phyloP scores from a whole-genome alignment of 2,797 vertebrate species.

The Erithacus rubecula region DNA sequence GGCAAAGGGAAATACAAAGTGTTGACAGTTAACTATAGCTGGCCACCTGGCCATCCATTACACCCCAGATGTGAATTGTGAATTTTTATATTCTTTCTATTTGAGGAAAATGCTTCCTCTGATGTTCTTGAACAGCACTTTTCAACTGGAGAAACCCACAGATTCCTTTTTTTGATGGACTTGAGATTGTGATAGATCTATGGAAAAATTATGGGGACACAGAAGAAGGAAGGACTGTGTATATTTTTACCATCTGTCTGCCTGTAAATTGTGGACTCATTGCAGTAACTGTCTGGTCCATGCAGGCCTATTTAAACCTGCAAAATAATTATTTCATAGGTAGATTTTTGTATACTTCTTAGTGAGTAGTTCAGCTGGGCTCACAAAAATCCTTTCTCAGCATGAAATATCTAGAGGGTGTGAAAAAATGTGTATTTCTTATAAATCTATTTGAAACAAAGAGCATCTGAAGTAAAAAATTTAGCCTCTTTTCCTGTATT shows the following conservation, averaged over 20 bases:
- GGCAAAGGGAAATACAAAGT: conserved; percentile 66
- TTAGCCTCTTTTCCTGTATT: fast-evolving
- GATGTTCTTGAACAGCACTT: conserved; percentile 41
- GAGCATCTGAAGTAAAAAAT: neutral
- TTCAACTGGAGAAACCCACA: conserved; percentile 36
- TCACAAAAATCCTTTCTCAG: neutral
- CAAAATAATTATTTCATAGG: neutral
- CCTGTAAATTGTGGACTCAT: neutral
- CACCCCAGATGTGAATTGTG: conserved; percentile 64
- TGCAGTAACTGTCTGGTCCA: neutral
- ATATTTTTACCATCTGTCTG: conserved; percentile 30
- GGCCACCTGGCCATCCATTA: conserved; percentile 63
- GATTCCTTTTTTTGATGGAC: conserved; percentile 23
- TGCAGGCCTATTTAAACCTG: neutral
- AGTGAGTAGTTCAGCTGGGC: neutral
- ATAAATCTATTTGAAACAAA: neutral
- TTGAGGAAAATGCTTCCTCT: conserved; percentile 37
- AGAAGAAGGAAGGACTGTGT: neutral
- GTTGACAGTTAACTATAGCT: conserved; percentile 70
- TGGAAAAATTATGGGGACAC: neutral
- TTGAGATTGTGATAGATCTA: neutral
- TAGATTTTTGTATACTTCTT: neutral
- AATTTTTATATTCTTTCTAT: conserved; percentile 54
- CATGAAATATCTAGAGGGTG: neutral
- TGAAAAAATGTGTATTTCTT: neutral